These are phyloP conservation scores for Magallana gigas DNA, from an alignment of 1,140 invertebrate genomes.

Conservation along the genomic window DNA sequence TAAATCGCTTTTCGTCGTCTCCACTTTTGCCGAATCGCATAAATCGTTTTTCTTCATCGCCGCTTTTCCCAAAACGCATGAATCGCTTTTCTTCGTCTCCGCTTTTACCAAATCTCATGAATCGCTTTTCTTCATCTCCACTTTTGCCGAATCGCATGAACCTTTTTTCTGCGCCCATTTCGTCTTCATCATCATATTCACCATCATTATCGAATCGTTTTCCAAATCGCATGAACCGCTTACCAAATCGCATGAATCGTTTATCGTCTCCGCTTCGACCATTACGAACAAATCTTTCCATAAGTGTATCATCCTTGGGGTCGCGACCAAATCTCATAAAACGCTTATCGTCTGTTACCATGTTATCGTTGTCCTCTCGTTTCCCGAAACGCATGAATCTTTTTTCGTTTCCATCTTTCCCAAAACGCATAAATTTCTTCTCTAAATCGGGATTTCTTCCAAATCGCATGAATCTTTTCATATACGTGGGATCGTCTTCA, in stretches of 20 bases:
- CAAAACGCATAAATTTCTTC: conserved; percentile 70
- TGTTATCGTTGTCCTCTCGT: conserved; percentile 48
- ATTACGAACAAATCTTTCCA: conserved; percentile 58
- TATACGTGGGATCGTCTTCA: conserved; percentile 44
- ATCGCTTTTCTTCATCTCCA: conserved; percentile 55
- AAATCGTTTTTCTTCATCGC: conserved; percentile 64
- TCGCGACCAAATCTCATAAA: conserved; percentile 73
- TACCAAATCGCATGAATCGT: conserved; percentile 68
- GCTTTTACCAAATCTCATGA: conserved; percentile 60
- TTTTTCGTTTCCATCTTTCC: conserved; percentile 57
- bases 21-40: conserved; percentile 68
- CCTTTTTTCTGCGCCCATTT: conserved; percentile 53
- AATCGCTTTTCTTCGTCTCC: conserved; percentile 55
- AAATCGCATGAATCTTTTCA: conserved; percentile 74
- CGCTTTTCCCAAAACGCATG: conserved; percentile 63
- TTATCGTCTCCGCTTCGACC: conserved; percentile 62
- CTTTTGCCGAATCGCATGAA: conserved; percentile 70
- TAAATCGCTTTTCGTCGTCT: conserved; percentile 65
- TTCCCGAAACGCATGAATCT: conserved; percentile 66
- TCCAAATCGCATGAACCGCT: conserved; percentile 58
- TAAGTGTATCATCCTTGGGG: conserved; percentile 46
- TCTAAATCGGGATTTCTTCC: conserved; percentile 49
- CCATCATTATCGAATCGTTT: conserved; percentile 21
- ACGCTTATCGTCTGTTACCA: conserved; percentile 61
- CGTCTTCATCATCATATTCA: conserved; percentile 60